Evolutionary conservation across 2,113 vertebrate species (phyloP), one percentile per base, ranked within the genome.

Genomic region (Heterochromis multidens): DNA sequence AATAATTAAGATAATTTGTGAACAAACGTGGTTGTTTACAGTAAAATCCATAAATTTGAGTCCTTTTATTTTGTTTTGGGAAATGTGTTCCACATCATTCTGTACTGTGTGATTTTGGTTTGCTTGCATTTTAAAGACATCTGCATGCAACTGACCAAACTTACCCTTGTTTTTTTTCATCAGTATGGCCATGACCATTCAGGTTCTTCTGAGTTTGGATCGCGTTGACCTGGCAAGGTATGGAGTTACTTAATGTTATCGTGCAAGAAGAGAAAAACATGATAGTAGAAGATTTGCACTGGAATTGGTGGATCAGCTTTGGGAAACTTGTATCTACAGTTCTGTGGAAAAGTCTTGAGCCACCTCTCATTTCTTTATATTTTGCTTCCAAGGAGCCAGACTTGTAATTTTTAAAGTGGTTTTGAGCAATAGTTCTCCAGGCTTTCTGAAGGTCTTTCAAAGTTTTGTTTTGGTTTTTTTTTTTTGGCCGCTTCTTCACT

Each of bases 211-310:
- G 88, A 98, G 97, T 93, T 95, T 99, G 7, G 98, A 99, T 94
- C 96, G 99, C 84, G 95, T 99, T 2, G 99, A 99, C 87, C 93
- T 99, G 7, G 98, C 99, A 70, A 97, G 99, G 99, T 99, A 94
- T 17, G 76, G 4, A n/a, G 17, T 46, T 40, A 46, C 7, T 5
- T 29, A 35, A 29, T 60, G 16, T 33, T 9, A 10, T 70, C n/a
- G 33, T 74, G 10, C 43, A 52, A 74, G 25, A 46, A 70, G n/a
- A 23, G 74, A 37, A 79, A 70, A 29, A 12, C 27, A n/a, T 37
- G 2, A 70, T 54, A 7, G 1, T 2, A 17, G 31, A 57, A 17
- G 23, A 77, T 59, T 40, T 57, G 1, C 70, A 49, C 80, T 81
- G 16, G 4, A 25, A 1, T 13, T 29, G 2, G 35, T 25, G 16